Base-by-base conservation (phyloP, 2,113 vertebrate species). In the Tapirus terrestris region DNA sequence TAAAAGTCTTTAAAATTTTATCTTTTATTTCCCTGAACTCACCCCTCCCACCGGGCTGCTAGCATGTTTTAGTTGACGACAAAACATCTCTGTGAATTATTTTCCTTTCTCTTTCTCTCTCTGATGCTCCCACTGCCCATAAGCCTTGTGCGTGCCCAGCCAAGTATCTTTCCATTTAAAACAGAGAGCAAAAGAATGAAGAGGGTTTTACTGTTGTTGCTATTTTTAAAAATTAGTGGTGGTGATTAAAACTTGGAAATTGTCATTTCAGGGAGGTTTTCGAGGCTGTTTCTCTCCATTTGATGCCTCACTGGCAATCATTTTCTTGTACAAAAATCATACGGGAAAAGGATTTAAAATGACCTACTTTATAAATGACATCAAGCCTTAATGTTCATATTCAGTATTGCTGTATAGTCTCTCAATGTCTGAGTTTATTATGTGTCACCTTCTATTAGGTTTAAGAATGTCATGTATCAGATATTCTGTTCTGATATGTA, bases 281-380 rank as follows among this genome's bases (percentile, higher is more conserved):
- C 21, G 39, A 33, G 67, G 53, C 60, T 25, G 12, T 68, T 39
- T 86, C 70, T 83, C 53, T 67, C 11, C 48, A 7, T 43, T 25
- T 33, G 31, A 39, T 43, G 60, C 7, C 25, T 73, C 4, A 43
- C 25, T 21, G 13, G 21, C 6, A 33, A 36, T 70, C 53, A 79
- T 95, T 98, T 97, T 81, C 87, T 95, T 89, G 33, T 39, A 39
- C 89, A 72, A 80, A 86, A 82, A 80, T 61, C 96, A 63, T 61
- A 18, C 1, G 29, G 72, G 89, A 65, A 63, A 67, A 82, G 48
- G 79, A 96, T 91, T 95, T 60, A 65, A 97, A 98, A 87, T 81
- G 77, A 63, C 68, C 92, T 96, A 53, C 94, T 95, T 97, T 93
- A 67, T 95, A 79, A 97, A 60, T 61, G 85, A 77, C 51, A 81